Evolutionary conservation across 2,113 vertebrate genomes (phyloP).

Genomic region (Furnarius figulus): DNA sequence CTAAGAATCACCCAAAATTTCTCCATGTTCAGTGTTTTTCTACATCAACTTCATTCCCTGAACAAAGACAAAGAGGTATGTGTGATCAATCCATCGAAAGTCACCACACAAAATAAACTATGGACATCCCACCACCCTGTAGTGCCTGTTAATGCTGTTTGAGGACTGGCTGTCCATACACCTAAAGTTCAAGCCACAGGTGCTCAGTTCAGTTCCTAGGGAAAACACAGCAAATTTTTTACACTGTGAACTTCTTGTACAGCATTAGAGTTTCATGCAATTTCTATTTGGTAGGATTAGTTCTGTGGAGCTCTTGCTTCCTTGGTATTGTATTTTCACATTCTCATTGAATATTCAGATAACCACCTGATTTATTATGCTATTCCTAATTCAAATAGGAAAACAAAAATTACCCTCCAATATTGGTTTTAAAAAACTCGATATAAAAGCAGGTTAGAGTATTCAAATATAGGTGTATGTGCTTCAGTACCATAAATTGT

Average conservation of each 20-base stretch:
- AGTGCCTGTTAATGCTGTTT: not conserved
- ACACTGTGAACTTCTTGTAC: not conserved
- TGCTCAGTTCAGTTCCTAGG: not conserved
- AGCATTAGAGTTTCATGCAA: not conserved
- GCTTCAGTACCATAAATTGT: not conserved
- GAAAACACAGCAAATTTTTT: not conserved
- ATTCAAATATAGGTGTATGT: not conserved
- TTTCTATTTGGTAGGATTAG: not conserved
- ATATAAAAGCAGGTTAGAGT: not conserved
- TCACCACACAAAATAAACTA: not conserved
- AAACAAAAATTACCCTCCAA: not conserved
- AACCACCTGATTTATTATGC: not conserved
- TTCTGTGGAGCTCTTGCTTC: not conserved
- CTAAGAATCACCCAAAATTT: not conserved
- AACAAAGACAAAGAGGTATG: not conserved
- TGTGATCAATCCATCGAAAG: not conserved
- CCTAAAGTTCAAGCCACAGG: not conserved
- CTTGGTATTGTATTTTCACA: not conserved
- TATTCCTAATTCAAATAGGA: not conserved
- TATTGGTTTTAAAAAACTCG: not conserved
- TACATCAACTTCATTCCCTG: not conserved
- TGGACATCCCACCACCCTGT: accelerated
- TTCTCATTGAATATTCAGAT: not conserved
- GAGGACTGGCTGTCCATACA: not conserved
- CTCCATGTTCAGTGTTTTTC: not conserved